Percentiles rank a stretch among this genome's conserved stretches.
Evolutionary conservation across 2,888 invertebrate species (phyloP).

Genomic region (Perizoma flavofasciatum): DNA sequence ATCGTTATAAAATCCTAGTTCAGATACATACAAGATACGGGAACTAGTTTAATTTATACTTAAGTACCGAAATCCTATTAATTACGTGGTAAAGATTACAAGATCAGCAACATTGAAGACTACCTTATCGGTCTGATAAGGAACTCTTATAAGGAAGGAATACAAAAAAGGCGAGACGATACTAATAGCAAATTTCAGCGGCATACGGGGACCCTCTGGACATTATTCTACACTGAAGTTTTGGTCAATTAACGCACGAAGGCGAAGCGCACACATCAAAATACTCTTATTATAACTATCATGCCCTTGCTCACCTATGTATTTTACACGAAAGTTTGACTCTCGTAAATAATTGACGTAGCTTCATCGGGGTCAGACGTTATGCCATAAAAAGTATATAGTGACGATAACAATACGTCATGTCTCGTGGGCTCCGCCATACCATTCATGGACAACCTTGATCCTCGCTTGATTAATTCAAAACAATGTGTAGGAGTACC

Average conservation of each 20-base stretch:
- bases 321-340: slow-evolving; percentile 5
- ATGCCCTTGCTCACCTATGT: not conserved
- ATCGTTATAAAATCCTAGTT: not conserved
- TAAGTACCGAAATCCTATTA: slow-evolving; percentile 26
- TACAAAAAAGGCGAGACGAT: no score
- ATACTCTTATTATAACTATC: no score
- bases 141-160: no score
- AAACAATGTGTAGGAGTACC: slow-evolving; percentile 33
- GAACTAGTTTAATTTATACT: slow-evolving; percentile 4
- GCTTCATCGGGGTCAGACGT: slow-evolving; percentile 25
- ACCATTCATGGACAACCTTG: slow-evolving; percentile 36
- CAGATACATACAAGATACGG: not conserved
- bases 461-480: slow-evolving; percentile 33
- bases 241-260: no score
- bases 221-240: no score
- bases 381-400: slow-evolving; percentile 14
- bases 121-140: slow-evolving; percentile 23
- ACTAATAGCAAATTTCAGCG: no score
- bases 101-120: slow-evolving; percentile 31
- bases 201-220: no score
- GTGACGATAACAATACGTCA: slow-evolving; percentile 27
- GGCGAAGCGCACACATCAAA: no score
- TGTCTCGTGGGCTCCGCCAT: slow-evolving; percentile 23
- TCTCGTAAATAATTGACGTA: slow-evolving; percentile 14
- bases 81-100: slow-evolving; percentile 24